Conservation (phyloP, 1,140 invertebrate species). For the Thaumatotibia leucotreta region DNA sequence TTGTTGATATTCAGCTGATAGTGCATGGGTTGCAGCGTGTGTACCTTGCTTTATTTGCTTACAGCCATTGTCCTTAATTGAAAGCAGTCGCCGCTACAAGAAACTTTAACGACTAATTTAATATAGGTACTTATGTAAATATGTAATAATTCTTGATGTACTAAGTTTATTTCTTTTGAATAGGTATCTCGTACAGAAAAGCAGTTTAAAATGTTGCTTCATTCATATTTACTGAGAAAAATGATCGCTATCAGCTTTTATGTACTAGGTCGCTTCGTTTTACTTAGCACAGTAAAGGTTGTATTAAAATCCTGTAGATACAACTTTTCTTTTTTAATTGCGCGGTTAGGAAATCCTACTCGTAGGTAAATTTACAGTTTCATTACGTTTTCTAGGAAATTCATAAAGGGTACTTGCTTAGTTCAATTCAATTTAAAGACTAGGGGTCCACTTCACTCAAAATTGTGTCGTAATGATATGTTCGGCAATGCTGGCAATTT, state of each 20-base stretch:
- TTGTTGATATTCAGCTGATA: constrained; percentile 18
- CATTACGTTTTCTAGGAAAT: constrained; percentile 35
- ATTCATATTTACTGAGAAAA: too few species aligned
- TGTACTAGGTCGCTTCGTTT: neutral
- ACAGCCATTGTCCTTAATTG: neutral
- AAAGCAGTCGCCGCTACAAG: neutral
- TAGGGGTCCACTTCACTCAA: too few species aligned
- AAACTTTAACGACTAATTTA: too few species aligned
- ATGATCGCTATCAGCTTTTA: neutral
- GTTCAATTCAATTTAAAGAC: too few species aligned
- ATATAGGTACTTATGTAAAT: too few species aligned
- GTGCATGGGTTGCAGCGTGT: constrained; percentile 18
- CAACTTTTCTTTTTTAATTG: constrained; percentile 31
- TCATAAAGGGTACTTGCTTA: too few species aligned
- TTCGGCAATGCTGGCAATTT: too few species aligned
- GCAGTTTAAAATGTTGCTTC: too few species aligned
- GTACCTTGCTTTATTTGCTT: neutral
- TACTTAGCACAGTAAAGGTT: neutral
- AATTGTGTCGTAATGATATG: too few species aligned
- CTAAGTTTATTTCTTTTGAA: too few species aligned
- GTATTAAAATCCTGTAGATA: constrained; percentile 27
- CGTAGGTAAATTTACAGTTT: constrained; percentile 40
- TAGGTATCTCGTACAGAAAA: too few species aligned
- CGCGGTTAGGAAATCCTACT: constrained; percentile 31
- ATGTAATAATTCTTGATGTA: too few species aligned